Evolutionary conservation across 2,888 invertebrate genomes (phyloP).

Genomic region (Mamestra brassicae): DNA sequence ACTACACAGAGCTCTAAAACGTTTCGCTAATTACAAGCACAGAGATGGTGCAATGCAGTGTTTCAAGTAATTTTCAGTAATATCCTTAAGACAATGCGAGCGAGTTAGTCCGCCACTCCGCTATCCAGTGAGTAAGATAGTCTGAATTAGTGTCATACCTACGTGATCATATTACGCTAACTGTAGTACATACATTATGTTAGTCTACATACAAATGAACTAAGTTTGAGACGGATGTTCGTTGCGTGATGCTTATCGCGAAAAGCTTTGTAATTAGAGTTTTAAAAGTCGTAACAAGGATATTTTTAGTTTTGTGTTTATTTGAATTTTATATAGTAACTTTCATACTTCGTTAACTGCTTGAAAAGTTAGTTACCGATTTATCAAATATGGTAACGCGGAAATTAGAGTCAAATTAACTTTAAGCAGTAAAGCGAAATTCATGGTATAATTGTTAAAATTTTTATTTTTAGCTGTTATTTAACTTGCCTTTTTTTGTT

Average conservation of each 20-base stretch:
- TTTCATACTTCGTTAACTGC: background rate
- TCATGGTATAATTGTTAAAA: background rate
- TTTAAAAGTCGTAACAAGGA: conserved; percentile 37
- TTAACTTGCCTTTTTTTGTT: no score
- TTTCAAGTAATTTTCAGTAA: conserved; percentile 81
- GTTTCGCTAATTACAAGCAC: conserved; percentile 83
- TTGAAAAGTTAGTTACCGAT: background rate
- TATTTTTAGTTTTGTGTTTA: conserved; percentile 46
- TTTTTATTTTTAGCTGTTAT: background rate
- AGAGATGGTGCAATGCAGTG: conserved; percentile 84
- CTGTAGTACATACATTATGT: conserved; percentile 44
- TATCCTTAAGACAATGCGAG: conserved; percentile 79
- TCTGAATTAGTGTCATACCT: conserved; percentile 53
- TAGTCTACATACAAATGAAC: conserved; percentile 49
- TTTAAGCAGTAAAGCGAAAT: background rate
- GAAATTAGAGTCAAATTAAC: background rate
- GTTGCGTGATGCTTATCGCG: conserved; percentile 44
- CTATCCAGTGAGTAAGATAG: conserved; percentile 39
- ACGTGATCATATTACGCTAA: conserved; percentile 66
- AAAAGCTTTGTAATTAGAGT: conserved; percentile 49
- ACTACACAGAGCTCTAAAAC: conserved; percentile 69
- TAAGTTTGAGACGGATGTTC: conserved; percentile 52
- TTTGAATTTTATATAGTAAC: conserved; percentile 13
- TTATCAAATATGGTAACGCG: background rate
- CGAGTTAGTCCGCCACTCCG: conserved; percentile 62